Evolutionary conservation across 1,140 invertebrate genomes (phyloP), one percentile per base, ranked within the genome.

Genomic region (Macrocentrus cingulum): DNA sequence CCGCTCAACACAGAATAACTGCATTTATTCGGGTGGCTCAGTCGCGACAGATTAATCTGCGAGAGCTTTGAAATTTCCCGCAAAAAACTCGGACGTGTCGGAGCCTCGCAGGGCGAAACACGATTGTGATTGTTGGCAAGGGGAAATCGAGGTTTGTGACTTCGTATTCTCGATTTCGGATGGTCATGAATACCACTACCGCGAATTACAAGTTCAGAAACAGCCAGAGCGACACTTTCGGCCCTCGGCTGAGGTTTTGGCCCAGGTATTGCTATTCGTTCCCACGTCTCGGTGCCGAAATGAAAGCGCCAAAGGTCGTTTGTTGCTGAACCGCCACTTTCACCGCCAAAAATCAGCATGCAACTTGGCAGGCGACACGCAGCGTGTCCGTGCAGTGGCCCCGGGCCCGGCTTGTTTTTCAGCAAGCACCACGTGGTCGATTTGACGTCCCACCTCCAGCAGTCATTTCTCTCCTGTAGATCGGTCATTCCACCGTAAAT

Each of bases 401-500:
- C 88, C 0, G 92, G 91, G 41, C 84, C 85, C 19, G 85, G 80
- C 72, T 88, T 87, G 34, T 78, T 81, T 62, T 87, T 88, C 19
- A 91, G 76, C 54, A 82, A 72, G 11, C 70, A 84, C 93, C 92
- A 95, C 0, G 84, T 83, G 20, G 84, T 87, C 80, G 76, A 72
- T 49, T 82, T 77, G 2, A 75, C 87, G 76, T 92, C 89, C 83
- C 88, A 95, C 68, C 85, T 84, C 93, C 92, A 95, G 37, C 94
- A 87, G 75, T 96, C 92, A 58, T 82, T 83, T 64, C 89, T 84
- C 61, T 89, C 88, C 55, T 90, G 85, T 1, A 95, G 82, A 79
- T 94, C 91, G 44, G 87, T 91, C 89, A 92, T 92, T 0, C 94
- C 94, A 2, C 91, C 94, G 74, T 91, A 94, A 67, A 95, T 83